Conservation (phyloP, 37 sponge, comb jelly and placozoan species). For the Haliclona indistincta region DNA sequence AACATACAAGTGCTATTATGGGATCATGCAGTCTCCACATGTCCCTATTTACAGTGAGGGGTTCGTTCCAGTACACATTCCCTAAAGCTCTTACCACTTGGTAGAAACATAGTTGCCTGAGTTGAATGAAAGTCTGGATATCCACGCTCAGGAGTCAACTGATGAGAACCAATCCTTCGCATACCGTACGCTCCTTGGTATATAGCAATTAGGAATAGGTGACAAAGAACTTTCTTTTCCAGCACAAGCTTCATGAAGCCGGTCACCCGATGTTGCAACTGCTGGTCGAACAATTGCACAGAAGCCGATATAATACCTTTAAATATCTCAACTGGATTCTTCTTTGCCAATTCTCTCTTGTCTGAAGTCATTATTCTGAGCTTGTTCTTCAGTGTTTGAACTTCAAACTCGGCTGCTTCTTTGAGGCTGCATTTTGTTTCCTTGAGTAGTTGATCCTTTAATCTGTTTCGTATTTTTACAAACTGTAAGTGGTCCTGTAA, state of each 20-base stretch:
- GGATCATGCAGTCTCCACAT: too few species aligned
- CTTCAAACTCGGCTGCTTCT: not conserved
- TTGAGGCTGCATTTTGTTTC: not conserved
- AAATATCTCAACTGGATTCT: constrained; percentile 26
- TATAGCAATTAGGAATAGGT: constrained; percentile 30
- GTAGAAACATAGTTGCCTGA: too few species aligned
- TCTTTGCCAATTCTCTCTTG: constrained; percentile 15
- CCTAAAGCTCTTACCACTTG: too few species aligned
- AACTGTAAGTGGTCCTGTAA: constrained; percentile 24
- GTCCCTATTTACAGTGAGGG: too few species aligned
- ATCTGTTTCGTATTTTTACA: not conserved
- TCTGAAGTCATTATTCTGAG: not conserved
- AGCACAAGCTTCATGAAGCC: constrained; percentile 28
- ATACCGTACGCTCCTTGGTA: constrained; percentile 46
- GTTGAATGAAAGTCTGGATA: too few species aligned
- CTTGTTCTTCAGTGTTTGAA: not conserved
- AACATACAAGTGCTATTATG: too few species aligned
- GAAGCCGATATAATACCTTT: constrained; percentile 11
- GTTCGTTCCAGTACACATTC: too few species aligned
- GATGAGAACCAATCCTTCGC: too few species aligned
- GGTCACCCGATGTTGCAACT: constrained; percentile 3
- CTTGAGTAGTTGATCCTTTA: not conserved
- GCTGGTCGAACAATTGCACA: not conserved
- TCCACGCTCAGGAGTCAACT: too few species aligned
- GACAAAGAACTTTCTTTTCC: not conserved